Evolutionary conservation across 2,113 vertebrate species (phyloP), one percentile per base, ranked within the genome.

Genomic region (Ophthalmolycus amberensis): DNA sequence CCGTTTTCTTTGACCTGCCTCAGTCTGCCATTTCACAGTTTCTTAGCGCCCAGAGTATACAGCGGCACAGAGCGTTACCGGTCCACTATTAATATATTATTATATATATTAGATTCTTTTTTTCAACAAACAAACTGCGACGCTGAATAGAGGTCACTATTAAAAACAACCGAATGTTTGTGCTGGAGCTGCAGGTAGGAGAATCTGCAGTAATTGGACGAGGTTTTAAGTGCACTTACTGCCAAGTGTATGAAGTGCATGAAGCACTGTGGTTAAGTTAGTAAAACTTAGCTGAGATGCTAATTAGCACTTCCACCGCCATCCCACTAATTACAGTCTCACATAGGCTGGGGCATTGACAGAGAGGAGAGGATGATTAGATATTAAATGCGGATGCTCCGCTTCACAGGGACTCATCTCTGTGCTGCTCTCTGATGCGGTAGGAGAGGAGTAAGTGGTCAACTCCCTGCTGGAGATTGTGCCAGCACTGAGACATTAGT

Each of bases 241-340:
- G 25, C 2, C 12, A 67, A 34, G 38, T 62, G 54, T 44, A 56
- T 75, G 34, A 80, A 29, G 79, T 75, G 77, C 77, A 63, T 56
- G 74, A 77, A 69, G 29, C 42, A 42, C 59, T 80, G 83, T 73
- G 65, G 77, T 84, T 87, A 78, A 65, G 40, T 68, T 70, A 9
- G 32, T 71, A 76, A 75, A 84, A 80, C 62, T 75, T 82, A 71
- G 68, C 73, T 10, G 66, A 74, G 82, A 69, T 82, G 75, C 84
- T 88, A 88, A 91, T 93, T 87, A 88, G 62, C 75, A 46, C 77
- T 69, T 86, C 75, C 69, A 15, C 85, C 71, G 63, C 58, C 63
- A 59, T 77, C 75, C 81, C 68, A 54, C 78, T 92, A 87, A 92
- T 88, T 89, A 85, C 77, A 74, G 54, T 27, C 40, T 79, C 54